Conservation (phyloP, 2,797 vertebrate species). For the Myotis daubentonii region DNA sequence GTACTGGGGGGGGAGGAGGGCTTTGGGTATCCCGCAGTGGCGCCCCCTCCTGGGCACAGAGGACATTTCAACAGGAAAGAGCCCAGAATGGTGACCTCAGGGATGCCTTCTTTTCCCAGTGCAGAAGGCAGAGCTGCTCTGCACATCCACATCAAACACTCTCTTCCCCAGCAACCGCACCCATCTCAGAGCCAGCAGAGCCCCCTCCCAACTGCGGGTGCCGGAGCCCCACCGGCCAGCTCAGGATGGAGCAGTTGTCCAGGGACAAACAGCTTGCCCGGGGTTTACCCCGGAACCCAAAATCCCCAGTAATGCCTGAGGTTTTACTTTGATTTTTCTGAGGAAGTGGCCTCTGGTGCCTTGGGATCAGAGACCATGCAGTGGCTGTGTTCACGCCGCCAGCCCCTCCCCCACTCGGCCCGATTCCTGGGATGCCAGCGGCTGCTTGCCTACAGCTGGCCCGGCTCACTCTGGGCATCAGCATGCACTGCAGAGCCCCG, state of each 20-base stretch:
- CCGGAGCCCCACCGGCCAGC: not conserved
- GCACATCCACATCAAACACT: not conserved
- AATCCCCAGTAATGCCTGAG: not conserved
- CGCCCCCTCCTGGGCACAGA: not conserved
- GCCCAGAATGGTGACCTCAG: not conserved
- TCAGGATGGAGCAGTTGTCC: not conserved
- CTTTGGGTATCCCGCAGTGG: no score
- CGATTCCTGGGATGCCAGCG: not conserved
- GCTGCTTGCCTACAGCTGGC: not conserved
- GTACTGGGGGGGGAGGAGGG: not conserved
- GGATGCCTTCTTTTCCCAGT: not conserved
- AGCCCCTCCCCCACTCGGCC: not conserved
- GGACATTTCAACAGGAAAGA: not conserved
- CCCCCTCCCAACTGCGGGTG: not conserved
- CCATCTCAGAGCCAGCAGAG: not conserved
- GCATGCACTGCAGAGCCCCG: not conserved
- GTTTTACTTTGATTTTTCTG: not conserved
- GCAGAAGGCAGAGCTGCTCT: not conserved
- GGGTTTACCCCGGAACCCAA: not conserved
- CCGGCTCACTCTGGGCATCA: not conserved
- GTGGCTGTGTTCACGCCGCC: not conserved
- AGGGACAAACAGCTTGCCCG: not conserved
- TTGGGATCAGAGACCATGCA: not conserved
- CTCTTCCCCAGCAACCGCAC: not conserved
- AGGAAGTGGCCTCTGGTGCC: not conserved